Evolutionary conservation across 92 coral and sea anemone genomes (phyloP).

Genomic region (Micromussa lordhowensis): DNA sequence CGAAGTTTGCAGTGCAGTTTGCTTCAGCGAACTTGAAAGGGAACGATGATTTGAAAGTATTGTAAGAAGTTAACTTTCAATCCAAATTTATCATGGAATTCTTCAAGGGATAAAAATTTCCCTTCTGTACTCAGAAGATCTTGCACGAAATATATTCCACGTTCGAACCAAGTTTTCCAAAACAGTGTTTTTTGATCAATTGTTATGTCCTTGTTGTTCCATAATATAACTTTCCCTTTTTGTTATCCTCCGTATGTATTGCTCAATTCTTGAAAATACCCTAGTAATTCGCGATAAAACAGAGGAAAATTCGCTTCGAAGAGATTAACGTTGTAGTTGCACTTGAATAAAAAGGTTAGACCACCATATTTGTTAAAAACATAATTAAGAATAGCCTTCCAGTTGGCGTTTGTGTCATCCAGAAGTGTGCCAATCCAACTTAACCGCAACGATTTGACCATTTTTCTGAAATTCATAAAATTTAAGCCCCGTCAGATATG

Average conservation of each 20-base stretch:
- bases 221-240: neutral
- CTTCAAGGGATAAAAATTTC: constrained; percentile 11
- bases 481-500: neutral
- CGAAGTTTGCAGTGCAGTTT: too few relatives aligned
- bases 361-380: neutral
- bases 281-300: neutral
- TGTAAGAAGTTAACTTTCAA: constrained; percentile 21
- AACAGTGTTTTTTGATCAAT: too few relatives aligned
- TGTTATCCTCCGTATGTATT: neutral
- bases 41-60: neutral
- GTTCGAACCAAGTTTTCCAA: too few relatives aligned
- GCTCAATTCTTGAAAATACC: neutral
- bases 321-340: neutral
- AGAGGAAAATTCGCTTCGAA: neutral
- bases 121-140: neutral
- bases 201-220: constrained; percentile 7
- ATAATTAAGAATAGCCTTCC: neutral
- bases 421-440: too few relatives aligned
- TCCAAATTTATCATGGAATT: neutral
- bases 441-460: neutral
- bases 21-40: neutral
- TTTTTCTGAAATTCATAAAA: neutral
- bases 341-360: neutral
- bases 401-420: neutral
- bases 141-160: too few relatives aligned